phyloP scores from a whole-genome alignment of 1,140 invertebrate species.

The Aphaenogaster rudis region DNA sequence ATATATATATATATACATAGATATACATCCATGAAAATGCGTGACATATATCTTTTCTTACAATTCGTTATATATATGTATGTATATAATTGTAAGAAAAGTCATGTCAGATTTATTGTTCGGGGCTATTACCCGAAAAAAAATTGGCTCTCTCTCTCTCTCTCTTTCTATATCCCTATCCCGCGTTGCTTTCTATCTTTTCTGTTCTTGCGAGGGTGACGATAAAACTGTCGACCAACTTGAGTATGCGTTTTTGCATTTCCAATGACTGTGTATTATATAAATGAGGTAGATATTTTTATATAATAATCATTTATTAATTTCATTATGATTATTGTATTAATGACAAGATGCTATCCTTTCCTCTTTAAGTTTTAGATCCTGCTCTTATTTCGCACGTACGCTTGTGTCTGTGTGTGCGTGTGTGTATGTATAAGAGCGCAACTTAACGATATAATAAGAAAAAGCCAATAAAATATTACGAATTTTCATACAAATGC shows the following conservation, averaged over 20 bases:
- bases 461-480: constrained; percentile 64
- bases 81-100: constrained; percentile 82
- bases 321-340: constrained; percentile 55
- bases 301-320: constrained; percentile 77
- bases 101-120: constrained; percentile 45
- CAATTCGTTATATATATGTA: constrained; percentile 71
- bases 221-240: constrained; percentile 9
- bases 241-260: constrained; percentile 39
- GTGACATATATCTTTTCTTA: constrained; percentile 35
- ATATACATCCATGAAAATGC: neutral
- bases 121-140: constrained; percentile 1
- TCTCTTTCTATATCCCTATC: neutral
- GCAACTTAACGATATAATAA: constrained; percentile 69
- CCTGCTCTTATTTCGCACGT: constrained; percentile 20
- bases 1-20: constrained; percentile 64
- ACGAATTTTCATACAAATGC: constrained; percentile 66
- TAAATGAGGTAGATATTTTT: constrained; percentile 63
- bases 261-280: constrained; percentile 36
- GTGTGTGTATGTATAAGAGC: constrained; percentile 55
- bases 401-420: neutral
- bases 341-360: constrained; percentile 67
- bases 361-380: constrained; percentile 34
- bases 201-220: neutral
- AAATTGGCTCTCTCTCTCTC: constrained; percentile 28
- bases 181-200: neutral